Conservation (phyloP, 2,888 invertebrate species). For the Trissonchulus sp. region DNA sequence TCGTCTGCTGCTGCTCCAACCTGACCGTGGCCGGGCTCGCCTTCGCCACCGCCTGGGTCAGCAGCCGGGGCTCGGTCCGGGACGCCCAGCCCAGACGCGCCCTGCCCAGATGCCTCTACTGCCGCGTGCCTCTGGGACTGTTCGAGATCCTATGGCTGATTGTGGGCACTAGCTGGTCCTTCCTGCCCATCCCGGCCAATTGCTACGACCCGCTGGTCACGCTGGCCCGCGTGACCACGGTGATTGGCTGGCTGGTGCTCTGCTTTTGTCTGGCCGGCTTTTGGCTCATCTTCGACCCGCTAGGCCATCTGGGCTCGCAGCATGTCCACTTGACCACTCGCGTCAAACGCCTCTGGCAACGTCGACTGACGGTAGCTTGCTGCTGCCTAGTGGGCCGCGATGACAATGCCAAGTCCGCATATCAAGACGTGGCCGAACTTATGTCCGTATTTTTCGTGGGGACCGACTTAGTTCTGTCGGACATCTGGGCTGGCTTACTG, state of each 20-base stretch:
- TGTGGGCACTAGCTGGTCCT: slow-evolving; percentile 70
- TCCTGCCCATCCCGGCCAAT: not conserved
- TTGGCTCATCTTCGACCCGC: slow-evolving; percentile 72
- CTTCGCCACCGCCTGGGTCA: slow-evolving; percentile 47
- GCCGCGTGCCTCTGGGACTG: slow-evolving; percentile 67
- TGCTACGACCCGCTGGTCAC: slow-evolving; percentile 8
- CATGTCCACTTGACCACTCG: slow-evolving; percentile 31
- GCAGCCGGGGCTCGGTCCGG: slow-evolving; percentile 71
- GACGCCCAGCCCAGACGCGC: slow-evolving; percentile 66
- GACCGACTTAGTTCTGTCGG: slow-evolving; percentile 78
- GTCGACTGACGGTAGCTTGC: slow-evolving; percentile 28
- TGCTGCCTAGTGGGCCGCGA: slow-evolving; percentile 29
- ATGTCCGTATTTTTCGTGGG: slow-evolving; percentile 70
- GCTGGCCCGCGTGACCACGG: slow-evolving; percentile 62
- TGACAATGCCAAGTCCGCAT: slow-evolving; percentile 49
- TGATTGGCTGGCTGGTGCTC: slow-evolving; percentile 75
- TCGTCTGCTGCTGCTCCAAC: slow-evolving; percentile 47
- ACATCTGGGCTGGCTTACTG: slow-evolving; percentile 77
- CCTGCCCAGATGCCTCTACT: slow-evolving; percentile 66
- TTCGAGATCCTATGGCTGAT: slow-evolving; percentile 73
- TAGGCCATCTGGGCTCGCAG: slow-evolving; percentile 61
- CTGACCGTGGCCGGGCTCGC: slow-evolving; percentile 45
- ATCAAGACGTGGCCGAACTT: slow-evolving; percentile 60
- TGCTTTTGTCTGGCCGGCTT: slow-evolving; percentile 68
- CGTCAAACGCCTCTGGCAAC: slow-evolving; percentile 37